These are phyloP conservation scores for Percina caprodes DNA, from an alignment of 2,113 vertebrate species.

Conservation along the genomic window DNA sequence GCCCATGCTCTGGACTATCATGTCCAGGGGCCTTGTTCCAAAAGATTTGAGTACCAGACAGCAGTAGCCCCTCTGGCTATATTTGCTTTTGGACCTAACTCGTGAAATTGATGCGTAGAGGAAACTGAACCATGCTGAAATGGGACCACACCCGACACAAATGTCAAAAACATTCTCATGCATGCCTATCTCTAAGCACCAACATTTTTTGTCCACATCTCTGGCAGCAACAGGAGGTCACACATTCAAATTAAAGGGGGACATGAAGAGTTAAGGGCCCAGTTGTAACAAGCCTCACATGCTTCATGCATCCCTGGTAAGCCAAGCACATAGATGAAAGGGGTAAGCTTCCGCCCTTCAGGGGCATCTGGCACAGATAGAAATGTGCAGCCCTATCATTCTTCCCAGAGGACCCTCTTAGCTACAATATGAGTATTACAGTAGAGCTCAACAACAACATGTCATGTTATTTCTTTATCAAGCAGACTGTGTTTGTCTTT, in stretches of 20 bases:
- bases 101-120: conserved; percentile 76
- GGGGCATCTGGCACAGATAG: conserved; percentile 47
- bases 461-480: conserved; percentile 45
- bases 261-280: conserved; percentile 34
- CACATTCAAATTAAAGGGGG: conserved; percentile 55
- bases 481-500: conserved; percentile 8
- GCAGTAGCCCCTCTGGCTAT: conserved; percentile 51
- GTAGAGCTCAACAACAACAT: conserved; percentile 41
- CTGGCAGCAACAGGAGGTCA: conserved; percentile 39
- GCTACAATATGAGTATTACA: background rate
- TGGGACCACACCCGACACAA: conserved; percentile 73
- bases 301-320: conserved; percentile 57
- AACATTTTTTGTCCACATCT: conserved; percentile 37
- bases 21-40: conserved; percentile 51
- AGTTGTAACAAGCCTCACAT: conserved; percentile 33
- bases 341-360: conserved; percentile 32
- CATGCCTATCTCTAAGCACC: conserved; percentile 27
- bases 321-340: conserved; percentile 33
- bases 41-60: conserved; percentile 54
- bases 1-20: conserved; percentile 34
- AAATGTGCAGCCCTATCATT: conserved; percentile 45
- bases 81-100: conserved; percentile 69
- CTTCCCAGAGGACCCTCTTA: conserved; percentile 42
- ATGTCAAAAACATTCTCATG: conserved; percentile 71
- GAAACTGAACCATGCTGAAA: conserved; percentile 77